Conservation (phyloP, 2,888 invertebrate genomes). For the Altica lythri region DNA sequence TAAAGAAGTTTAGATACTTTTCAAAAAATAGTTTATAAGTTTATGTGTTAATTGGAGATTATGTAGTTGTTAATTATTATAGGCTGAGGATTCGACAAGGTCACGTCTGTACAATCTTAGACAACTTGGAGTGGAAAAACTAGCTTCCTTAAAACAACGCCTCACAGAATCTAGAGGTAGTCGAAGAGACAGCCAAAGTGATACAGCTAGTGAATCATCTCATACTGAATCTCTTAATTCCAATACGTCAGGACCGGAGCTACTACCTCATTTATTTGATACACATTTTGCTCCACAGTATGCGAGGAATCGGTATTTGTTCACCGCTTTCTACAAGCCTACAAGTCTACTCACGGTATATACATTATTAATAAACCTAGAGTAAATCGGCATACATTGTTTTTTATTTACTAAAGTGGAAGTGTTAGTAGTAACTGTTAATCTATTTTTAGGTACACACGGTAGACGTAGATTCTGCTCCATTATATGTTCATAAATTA, state of each 20-base stretch:
- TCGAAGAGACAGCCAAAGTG: slow-evolving; percentile 53
- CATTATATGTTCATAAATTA: slow-evolving; percentile 72
- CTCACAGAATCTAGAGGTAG: slow-evolving; percentile 60
- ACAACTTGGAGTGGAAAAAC: slow-evolving; percentile 71
- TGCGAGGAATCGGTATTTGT: slow-evolving; percentile 62
- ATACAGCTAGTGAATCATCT: slow-evolving; percentile 52
- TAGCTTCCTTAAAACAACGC: slow-evolving; percentile 67
- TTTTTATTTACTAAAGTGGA: not conserved
- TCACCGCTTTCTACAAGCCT: slow-evolving; percentile 64
- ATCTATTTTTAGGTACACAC: slow-evolving; percentile 64
- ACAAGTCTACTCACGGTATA: slow-evolving; percentile 62
- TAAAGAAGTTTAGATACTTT: not conserved
- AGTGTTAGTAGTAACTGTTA: slow-evolving; percentile 12
- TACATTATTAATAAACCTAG: slow-evolving; percentile 24
- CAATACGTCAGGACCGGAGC: slow-evolving; percentile 51
- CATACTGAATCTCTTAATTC: slow-evolving; percentile 41
- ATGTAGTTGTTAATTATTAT: too few relatives aligned
- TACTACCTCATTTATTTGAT: slow-evolving; percentile 58
- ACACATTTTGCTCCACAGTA: slow-evolving; percentile 64
- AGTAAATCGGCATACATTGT: not conserved
- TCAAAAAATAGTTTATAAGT: not conserved
- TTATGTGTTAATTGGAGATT: too few relatives aligned
- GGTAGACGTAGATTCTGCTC: slow-evolving; percentile 68
- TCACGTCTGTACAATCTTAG: slow-evolving; percentile 68
- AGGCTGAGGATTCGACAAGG: slow-evolving; percentile 52